Base-by-base conservation (phyloP, 2,113 vertebrate genomes). In the Trogon melanurus region DNA sequence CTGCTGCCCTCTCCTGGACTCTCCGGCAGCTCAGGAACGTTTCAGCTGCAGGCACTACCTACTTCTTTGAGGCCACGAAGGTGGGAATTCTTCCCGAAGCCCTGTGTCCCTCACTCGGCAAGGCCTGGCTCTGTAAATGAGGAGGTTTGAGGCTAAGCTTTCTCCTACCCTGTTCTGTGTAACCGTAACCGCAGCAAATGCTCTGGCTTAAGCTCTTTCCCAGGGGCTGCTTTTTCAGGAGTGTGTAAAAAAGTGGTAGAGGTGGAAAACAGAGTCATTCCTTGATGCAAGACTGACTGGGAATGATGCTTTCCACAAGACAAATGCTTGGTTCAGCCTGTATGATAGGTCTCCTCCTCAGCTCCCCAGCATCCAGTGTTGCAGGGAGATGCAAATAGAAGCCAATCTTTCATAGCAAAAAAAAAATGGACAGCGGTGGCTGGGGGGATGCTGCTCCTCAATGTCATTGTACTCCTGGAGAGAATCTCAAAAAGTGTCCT, bases 1-100 rank as follows among this genome's bases (percentile, higher is more conserved):
- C 32, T 96, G 93, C 93, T 95, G 95, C 94, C 95, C 92, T 91
- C 95, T 96, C 87, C 92, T 92, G 96, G 96, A 11, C 89, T 89
- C 79, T 57, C 45, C 51, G 13, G 4, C 58, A 58, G 87, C 50
- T 72, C 66, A 20, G 54, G 18, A 16, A 66, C 54, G 50, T 62
- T 50, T 32, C 32, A 30, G 15, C 51, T 38, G 0, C 32, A 21
- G 41, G 4, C 21, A 23, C 20, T 20, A 4, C 0, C 4, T 5
- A 8, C 14, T 64, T 48, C 62, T 53, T 57, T 4, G 64, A 45
- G 41, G 30, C 26, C 50, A 22, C 2, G 16, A 32, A 76, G 10
- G 12, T 58, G n/a, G 19, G 19, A 94, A 66, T 41, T 50, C 36
- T 51, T 69, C 29, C n/a, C 3, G 3, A 41, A 50, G 48, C 6